phyloP scores from a whole-genome alignment of 2,113 vertebrate genomes.

The Sprattus sprattus region DNA sequence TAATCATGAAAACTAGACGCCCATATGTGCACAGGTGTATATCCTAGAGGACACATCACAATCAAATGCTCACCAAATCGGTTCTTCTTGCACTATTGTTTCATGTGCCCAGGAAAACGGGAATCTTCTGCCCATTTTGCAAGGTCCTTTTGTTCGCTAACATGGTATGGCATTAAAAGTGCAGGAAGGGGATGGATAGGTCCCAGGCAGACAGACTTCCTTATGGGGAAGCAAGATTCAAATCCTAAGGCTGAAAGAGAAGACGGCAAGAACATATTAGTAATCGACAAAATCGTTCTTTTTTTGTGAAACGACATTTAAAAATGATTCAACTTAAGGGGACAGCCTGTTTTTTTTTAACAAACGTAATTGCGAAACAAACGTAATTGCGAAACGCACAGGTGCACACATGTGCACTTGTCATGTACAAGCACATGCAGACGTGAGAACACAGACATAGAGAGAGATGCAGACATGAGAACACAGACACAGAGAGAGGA shows the following conservation, averaged over 20 bases:
- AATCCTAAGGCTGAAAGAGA: background rate
- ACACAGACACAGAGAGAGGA: slow-evolving; percentile 1
- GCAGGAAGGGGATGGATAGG: background rate
- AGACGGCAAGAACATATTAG: background rate
- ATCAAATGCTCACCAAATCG: background rate
- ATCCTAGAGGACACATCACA: background rate
- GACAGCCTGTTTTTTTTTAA: background rate
- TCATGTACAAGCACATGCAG: background rate
- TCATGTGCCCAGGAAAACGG: background rate
- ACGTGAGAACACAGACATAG: background rate
- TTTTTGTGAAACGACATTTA: background rate
- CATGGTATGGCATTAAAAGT: background rate
- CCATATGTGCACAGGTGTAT: background rate
- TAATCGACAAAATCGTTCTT: background rate
- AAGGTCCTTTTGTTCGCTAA: background rate
- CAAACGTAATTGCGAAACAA: background rate
- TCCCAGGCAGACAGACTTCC: background rate
- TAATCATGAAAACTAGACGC: background rate
- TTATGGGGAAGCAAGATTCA: background rate
- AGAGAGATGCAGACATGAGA: slow-evolving; percentile 20
- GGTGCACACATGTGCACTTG: background rate
- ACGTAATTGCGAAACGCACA: slow-evolving; percentile 14
- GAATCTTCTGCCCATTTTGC: background rate
- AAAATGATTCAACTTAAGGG: background rate
- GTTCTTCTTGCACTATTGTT: background rate